Base-by-base conservation (phyloP, 2,797 vertebrate species). In the Philypnodon macrostomus region DNA sequence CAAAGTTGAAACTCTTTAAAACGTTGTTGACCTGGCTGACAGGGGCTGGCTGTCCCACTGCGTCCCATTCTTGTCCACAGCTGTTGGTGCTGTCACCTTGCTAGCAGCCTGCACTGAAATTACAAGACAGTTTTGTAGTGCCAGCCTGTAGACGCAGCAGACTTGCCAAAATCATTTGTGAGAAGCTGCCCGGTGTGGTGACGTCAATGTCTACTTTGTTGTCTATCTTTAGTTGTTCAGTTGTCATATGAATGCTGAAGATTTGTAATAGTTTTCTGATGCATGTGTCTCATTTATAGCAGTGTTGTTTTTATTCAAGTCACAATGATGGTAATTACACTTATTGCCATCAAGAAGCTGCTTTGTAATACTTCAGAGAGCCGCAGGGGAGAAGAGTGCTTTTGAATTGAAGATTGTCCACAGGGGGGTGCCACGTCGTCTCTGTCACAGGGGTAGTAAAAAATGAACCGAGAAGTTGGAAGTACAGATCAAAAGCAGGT, bases 91-190 rank as follows among this genome's bases (percentile, higher is more conserved):
- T 54, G 64, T 73, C 58, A 63, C 49, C 37, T 53, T 26, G 24
- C 3, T 8, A 58, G 16, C 46, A 38, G 56, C 47, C 39, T 35
- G 47, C 23, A 11, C 18, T 36, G 14, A 62, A 66, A 56, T 45
- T 41, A 50, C 33, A 41, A 57, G 52, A 66, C 41, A 46, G 24
- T 53, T 67, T 59, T 19, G 40, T 47, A 33, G 38, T 53, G 47
- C 53, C 48, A 16, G 21, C 54, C 44, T 36, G 52, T 57, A 51
- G 49, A 45, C 48, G 1, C 0, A 3, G 35, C 33, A 17, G 52
- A 48, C 21, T 65, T 62, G 49, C 38, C 37, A 55, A 40, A 44
- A 70, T n/a, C 56, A 38, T 67, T 62, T 70, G 59, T 67, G 62
- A 72, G 34, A 58, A 19, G 18, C 34, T 7, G 50, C 27, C 4